Base-by-base conservation (phyloP, 1,140 invertebrate genomes). In the Linepithema humile region DNA sequence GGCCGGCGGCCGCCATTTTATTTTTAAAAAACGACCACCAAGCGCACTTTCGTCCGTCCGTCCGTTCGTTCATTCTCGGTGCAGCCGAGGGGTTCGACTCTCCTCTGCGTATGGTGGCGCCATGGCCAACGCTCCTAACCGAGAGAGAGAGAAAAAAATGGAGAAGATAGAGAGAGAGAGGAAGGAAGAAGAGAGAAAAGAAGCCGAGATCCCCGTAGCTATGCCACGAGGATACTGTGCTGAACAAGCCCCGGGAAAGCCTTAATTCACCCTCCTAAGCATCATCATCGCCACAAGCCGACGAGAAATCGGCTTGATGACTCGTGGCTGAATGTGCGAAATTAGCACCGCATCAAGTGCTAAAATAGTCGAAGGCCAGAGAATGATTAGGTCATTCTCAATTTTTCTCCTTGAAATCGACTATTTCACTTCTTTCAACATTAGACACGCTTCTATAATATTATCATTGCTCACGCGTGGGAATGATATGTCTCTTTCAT, bases 121-220 rank as follows among this genome's bases (percentile, higher is more conserved):
- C 92, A 92, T 92, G 90, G 89, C 89, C 89, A 88, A 90, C 90
- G 91, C 90, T 89, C 86, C 90, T 92, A 90, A 91, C 91, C 88
- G 89, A 85, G 59, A 88, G 88, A 26, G 67, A 80, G 73, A 82
- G 75, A 85, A 69, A 70, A 70, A 64, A 67, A 65, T 57, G 64
- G 59, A 17, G 20, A 12, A 72, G 48, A 83, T 74, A 84, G 75
- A 87, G 82, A 73, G 53, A 72, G 26, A 35, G n/a, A 70, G 45
- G 32, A 3, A 50, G 80, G 53, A 43, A 78, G 45, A 73, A n/a
- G 23, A 50, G 74, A 69, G 60, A 69, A 84, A 69, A 78, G 48
- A 73, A 64, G 48, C 48, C 69, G 50, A 69, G 62, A 69, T 2
- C 29, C 17, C 23, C 35, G 70, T n/a, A 70, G 48, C 53, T 88